Evolutionary conservation across 1,140 invertebrate species (phyloP), one percentile per base, ranked within the genome.

Genomic region (Drosophila arizonae): DNA sequence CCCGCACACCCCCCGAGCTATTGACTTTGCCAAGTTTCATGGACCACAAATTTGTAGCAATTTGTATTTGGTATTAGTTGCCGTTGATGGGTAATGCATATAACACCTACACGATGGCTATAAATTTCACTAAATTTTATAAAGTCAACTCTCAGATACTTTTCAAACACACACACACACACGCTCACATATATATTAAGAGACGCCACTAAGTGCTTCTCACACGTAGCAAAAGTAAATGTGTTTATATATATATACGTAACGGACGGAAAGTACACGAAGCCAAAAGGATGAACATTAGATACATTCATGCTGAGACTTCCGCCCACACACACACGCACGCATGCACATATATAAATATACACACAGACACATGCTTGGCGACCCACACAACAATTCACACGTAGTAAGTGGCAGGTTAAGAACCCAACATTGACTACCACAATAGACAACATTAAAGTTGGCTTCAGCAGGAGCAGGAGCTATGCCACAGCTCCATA

Each of bases 71-170:
- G 84, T 74, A 88, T 87, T 77, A 77, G 84, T 70, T 70, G 63
- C 58, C 69, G 75, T 81, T 87, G 82, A 87, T 84, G 67, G 75
- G 62, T 60, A 77, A 76, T 60, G 69, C 76, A 69, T 81, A 67
- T 81, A 72, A 65, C 82, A 86, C 82, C 82, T 86, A 86, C 70
- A 76, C 76, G 71, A 39, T 79, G 72, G 82, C 82, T 87, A 82
- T 87, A 87, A 79, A 87, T 87, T 87, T 82, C 84, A 87, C 68
- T 82, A 88, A 82, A 88, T 88, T 87, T 82, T 87, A 88, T 87
- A 87, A 87, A 87, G 82, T 88, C 82, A 87, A 88, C 82, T 87
- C 56, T 77, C 46, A 61, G 46, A 71, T 48, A 71, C 45, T 51
- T 41, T 4, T 26, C 15, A 55, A 24, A 54, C 15, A 62, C 58